Evolutionary conservation across 2,888 invertebrate species (phyloP).

Genomic region (Prostheceraeus crozeri): DNA sequence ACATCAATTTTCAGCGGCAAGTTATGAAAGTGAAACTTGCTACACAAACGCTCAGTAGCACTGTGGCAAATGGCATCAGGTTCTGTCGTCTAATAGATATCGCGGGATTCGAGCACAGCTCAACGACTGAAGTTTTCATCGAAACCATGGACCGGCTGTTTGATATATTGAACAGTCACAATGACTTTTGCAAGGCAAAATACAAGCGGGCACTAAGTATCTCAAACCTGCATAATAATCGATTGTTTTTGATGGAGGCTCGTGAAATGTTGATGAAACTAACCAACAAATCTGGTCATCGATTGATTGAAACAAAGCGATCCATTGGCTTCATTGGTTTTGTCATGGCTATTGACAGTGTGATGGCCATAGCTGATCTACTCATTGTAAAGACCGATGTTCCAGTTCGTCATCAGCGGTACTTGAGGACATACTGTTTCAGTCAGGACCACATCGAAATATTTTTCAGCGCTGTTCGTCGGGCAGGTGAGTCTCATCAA

Average conservation of each 20-base stretch:
- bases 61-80: conserved; percentile 39
- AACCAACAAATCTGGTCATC: no score
- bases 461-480: not conserved
- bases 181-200: no score
- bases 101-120: not conserved
- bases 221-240: no score
- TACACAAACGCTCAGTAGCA: conserved; percentile 40
- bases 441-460: conserved; percentile 10
- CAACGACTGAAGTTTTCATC: conserved; percentile 10
- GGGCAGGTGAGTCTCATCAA: not conserved
- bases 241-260: no score
- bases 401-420: not conserved
- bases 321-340: not conserved
- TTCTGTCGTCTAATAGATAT: conserved; percentile 12
- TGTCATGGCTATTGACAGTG: not conserved
- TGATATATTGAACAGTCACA: conserved; percentile 20
- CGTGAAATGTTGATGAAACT: no score
- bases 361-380: not conserved
- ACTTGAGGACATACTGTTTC: not conserved
- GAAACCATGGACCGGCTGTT: conserved; percentile 13
- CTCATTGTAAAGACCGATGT: no score
- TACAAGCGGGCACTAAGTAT: no score
- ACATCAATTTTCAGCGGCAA: conserved; percentile 37
- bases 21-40: conserved; percentile 42
- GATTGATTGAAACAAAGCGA: no score